phyloP scores from a whole-genome alignment of 2,113 vertebrate genomes.

The Silurus asotus region DNA sequence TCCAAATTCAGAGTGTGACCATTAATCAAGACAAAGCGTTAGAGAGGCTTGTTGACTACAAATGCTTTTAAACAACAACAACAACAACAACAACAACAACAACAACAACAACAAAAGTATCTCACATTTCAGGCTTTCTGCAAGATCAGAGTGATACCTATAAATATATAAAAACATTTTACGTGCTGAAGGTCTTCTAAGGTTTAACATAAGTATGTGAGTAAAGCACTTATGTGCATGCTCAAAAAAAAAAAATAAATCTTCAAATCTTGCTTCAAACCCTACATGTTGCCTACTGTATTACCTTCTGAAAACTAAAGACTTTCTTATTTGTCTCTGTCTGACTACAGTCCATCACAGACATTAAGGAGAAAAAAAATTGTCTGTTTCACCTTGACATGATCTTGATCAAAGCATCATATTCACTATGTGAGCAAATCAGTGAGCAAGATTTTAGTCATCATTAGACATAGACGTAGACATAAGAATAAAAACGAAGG shows the following conservation, averaged over 20 bases:
- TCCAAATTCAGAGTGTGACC: constrained; percentile 56
- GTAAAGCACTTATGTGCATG: not conserved
- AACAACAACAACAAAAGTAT: not conserved
- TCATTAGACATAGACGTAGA: not conserved
- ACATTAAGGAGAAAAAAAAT: no score
- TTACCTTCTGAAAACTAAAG: not conserved
- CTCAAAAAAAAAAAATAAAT: no score
- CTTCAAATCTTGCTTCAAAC: not conserved
- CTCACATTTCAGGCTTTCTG: not conserved
- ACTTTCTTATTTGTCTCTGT: not conserved
- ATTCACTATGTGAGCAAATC: not conserved
- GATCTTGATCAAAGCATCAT: not conserved
- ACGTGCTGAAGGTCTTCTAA: not conserved
- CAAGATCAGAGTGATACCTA: not conserved
- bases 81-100: not conserved
- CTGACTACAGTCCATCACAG: not conserved
- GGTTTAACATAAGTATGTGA: not conserved
- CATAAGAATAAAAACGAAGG: not conserved
- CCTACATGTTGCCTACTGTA: not conserved
- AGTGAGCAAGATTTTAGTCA: not conserved
- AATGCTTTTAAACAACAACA: constrained; percentile 7
- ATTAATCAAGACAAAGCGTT: constrained; percentile 61
- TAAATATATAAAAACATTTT: not conserved
- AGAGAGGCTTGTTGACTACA: not conserved
- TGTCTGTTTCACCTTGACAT: not conserved